Conservation (phyloP, 1,140 invertebrate genomes). For the Cyphomyrmex costatus region DNA sequence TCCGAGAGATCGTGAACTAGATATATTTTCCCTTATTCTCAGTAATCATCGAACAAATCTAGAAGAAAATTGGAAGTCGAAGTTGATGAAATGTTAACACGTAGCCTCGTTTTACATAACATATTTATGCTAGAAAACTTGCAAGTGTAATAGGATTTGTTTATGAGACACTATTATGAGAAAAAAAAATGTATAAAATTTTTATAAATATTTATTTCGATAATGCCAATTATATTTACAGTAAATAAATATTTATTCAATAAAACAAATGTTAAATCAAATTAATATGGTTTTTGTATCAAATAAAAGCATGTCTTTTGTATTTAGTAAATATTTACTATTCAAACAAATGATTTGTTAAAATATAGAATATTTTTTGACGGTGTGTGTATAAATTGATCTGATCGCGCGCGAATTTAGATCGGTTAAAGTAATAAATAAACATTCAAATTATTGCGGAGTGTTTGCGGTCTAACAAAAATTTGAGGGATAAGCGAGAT, state of each 20-base stretch:
- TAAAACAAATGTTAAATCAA: no score
- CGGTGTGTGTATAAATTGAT: background rate
- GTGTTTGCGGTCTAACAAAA: background rate
- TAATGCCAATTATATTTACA: no score
- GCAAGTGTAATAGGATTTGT: background rate
- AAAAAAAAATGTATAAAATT: no score
- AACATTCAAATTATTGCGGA: background rate
- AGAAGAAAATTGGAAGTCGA: background rate
- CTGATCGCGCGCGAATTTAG: background rate
- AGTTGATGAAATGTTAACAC: background rate
- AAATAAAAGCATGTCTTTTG: no score
- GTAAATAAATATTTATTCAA: no score
- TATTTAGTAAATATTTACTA: no score
- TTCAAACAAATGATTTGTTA: no score
- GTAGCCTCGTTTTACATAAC: background rate
- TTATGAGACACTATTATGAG: background rate
- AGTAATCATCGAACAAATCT: no score
- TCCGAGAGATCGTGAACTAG: background rate
- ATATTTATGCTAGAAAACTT: no score
- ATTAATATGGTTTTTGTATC: no score
- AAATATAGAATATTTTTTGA: no score
- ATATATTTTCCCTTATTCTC: background rate
- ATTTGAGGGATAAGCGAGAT: constrained; percentile 19
- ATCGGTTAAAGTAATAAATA: background rate
- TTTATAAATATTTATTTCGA: no score